Conservation (phyloP, 2,888 invertebrate species). For the Diarsia brunnea region DNA sequence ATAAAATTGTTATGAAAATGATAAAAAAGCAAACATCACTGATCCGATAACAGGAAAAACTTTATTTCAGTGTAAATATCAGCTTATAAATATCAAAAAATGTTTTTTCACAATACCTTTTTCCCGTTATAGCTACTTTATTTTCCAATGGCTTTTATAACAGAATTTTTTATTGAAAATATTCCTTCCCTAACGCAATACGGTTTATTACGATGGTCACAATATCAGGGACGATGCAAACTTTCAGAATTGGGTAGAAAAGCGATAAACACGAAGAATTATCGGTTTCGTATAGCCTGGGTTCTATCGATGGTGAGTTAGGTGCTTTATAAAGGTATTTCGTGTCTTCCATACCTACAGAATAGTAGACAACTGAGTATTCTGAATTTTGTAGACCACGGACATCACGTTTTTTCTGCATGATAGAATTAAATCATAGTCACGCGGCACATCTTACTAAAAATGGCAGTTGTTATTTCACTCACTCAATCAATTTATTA, state of each 20-base stretch:
- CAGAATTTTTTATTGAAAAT: slow-evolving; percentile 26
- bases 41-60: not conserved
- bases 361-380: too few species aligned
- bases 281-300: slow-evolving; percentile 21
- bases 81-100: slow-evolving; percentile 10
- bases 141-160: not conserved
- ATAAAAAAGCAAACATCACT: not conserved
- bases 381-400: not conserved
- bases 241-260: slow-evolving; percentile 46
- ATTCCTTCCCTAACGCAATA: slow-evolving; percentile 19
- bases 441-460: too few species aligned
- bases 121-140: not conserved
- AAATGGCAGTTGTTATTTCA: not conserved
- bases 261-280: slow-evolving; percentile 38
- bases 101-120: not conserved
- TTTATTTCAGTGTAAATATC: slow-evolving; percentile 12
- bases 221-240: slow-evolving; percentile 49
- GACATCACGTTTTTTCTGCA: not conserved
- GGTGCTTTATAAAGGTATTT: slow-evolving; percentile 5
- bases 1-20: not conserved
- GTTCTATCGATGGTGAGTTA: not conserved
- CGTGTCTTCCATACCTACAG: not conserved
- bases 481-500: not conserved
- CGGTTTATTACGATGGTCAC: slow-evolving; percentile 42
- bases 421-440: not conserved